Base-by-base conservation (phyloP, 2,797 vertebrate species). In the Gymnocypris eckloni region DNA sequence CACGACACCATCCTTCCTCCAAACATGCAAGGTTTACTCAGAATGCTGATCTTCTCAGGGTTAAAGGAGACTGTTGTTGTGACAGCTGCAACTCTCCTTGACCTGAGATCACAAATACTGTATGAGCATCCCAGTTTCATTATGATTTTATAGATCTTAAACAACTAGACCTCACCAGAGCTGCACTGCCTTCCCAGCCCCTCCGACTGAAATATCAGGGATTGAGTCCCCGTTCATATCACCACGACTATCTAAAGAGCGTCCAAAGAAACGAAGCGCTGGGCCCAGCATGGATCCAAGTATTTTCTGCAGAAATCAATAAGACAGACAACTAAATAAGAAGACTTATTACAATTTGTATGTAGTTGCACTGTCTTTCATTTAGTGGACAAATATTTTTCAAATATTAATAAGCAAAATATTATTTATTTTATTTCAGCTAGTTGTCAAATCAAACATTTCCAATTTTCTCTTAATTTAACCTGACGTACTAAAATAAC, bases 221-320 rank as follows among this genome's bases (percentile, higher is more conserved):
- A 97, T 95, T 80, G 88, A 91, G 92, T 97, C 94, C 2, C 92
- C 94, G 85, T 97, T 94, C 90, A 97, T 92, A 93, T 97, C 96
- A 89, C 71, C 91, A 81, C 91, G 92, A 83, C 95, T 95, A 91
- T 96, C 95, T 86, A 97, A 79, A 72, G 96, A 96, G 90, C 96
- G 94, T 84, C 97, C 96, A 85, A 97, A 97, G 92, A 95, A 96
- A 2, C 93, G 93, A 73, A 97, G 88, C 3, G 9, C 89, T 84
- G 92, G 88, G 83, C 87, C 91, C 87, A 97, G 93, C 87, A 94
- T 93, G 79, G 92, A 86, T 76, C 95, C 96, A 76, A 94, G 87
- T 86, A 97, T 97, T 96, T 95, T 97, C 97, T 97, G 88, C 70
- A n/a, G 82, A 70, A 61, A 7, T 81, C 37, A 18, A 79, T 10